Evolutionary conservation across 2,113 vertebrate species (phyloP).

Genomic region (Progne subis): DNA sequence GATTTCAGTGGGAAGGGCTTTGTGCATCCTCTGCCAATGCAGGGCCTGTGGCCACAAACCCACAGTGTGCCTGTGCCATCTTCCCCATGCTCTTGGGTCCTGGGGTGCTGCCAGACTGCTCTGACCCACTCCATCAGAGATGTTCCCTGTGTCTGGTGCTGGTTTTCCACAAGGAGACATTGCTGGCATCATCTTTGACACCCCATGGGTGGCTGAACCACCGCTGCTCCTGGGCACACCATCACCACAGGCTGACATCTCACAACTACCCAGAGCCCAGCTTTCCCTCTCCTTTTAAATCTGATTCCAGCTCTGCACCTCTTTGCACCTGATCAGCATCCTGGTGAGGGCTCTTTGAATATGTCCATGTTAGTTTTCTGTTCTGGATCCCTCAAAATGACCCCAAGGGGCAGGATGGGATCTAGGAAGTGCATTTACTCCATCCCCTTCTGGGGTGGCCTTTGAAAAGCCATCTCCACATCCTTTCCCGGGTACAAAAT

Average conservation of each 20-base stretch:
- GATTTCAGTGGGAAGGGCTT: background rate
- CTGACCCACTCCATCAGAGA: background rate
- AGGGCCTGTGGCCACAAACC: background rate
- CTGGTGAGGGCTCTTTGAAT: background rate
- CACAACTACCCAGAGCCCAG: background rate
- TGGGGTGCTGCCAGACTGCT: background rate
- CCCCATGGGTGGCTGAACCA: background rate
- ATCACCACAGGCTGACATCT: rapidly evolving
- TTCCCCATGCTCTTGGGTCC: background rate
- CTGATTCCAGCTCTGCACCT: background rate
- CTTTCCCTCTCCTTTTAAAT: background rate
- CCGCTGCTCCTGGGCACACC: rapidly evolving
- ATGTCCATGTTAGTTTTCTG: background rate
- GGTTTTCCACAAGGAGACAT: background rate
- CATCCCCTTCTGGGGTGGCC: background rate
- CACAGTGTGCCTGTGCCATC: background rate
- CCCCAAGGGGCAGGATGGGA: background rate
- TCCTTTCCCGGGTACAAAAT: background rate
- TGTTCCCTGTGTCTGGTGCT: background rate
- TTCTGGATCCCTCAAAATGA: background rate
- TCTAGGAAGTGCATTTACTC: rapidly evolving
- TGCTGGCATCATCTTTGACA: background rate
- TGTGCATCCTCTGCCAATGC: background rate
- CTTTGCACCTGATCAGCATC: background rate
- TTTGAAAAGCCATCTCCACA: background rate